phyloP scores from a whole-genome alignment of 2,113 vertebrate genomes.

The Columbina picui region DNA sequence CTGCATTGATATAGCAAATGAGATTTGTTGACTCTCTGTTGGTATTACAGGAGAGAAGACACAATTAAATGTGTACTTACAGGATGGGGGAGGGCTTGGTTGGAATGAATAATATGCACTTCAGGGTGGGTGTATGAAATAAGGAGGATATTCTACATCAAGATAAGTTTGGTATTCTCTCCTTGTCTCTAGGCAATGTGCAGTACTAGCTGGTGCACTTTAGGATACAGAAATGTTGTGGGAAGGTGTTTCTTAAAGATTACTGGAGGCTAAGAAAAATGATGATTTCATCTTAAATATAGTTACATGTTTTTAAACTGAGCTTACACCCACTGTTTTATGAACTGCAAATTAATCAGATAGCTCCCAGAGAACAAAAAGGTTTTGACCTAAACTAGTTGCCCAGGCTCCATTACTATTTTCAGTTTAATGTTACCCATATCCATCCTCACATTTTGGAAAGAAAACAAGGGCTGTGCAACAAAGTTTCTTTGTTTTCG shows the following conservation, averaged over 20 bases:
- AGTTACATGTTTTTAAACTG: conserved; percentile 69
- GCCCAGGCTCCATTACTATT: conserved; percentile 71
- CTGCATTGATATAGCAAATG: conserved; percentile 80
- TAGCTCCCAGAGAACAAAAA: conserved; percentile 69
- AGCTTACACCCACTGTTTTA: conserved; percentile 65
- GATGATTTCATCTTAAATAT: conserved; percentile 71
- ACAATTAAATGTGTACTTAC: conserved; percentile 57
- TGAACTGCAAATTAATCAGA: conserved; percentile 69
- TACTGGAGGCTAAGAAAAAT: conserved; percentile 62
- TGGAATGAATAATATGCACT: conserved; percentile 66
- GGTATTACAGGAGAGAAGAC: conserved; percentile 51
- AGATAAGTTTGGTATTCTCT: conserved; percentile 65
- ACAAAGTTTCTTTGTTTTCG: conserved; percentile 83
- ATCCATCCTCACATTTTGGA: conserved; percentile 75
- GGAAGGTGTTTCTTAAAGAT: conserved; percentile 68
- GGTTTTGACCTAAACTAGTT: conserved; percentile 72
- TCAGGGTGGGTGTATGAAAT: conserved; percentile 55
- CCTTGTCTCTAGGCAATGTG: conserved; percentile 53
- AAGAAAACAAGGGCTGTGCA: conserved; percentile 71
- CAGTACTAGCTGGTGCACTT: conserved; percentile 59
- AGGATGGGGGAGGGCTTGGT: conserved; percentile 16
- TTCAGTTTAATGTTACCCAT: conserved; percentile 72
- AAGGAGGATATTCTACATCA: conserved; percentile 61
- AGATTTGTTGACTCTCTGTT: conserved; percentile 71
- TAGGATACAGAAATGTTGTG: conserved; percentile 65